Base-by-base conservation (phyloP, 2,888 invertebrate genomes). In the Tenthredo distinguenda region DNA sequence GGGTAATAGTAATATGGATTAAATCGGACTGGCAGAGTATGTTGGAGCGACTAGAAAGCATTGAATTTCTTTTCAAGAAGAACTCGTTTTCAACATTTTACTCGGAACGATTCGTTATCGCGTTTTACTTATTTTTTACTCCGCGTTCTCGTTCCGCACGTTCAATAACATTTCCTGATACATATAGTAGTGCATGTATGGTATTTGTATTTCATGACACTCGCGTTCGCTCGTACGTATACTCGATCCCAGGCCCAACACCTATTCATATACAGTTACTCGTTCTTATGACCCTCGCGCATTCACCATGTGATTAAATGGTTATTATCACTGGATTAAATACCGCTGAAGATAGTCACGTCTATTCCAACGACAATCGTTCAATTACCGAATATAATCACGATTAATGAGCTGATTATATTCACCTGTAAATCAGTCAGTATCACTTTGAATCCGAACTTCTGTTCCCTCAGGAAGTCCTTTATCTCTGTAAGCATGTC, bases 341-440 rank as follows among this genome's bases (percentile, higher is more conserved):
- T 0, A 12, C 12, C 55, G 50, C 18, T 50, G 18, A 50, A 18
- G 5, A 50, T 50, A 55, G 6, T 55, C 7, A 7, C 18, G n/a
- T 55, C n/a, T 55, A 55, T 55, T 7, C 0, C 7, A 7, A n/a
- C 12, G 18, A n/a, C 0, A 55, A 7, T 55, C 0, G 7, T n/a
- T n/a, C n/a, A 55, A 2, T 7, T 10, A n/a, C 1, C n/a, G 18
- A 50, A 18, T 50, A 50, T 18, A 18, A 50, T 58, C 10, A 21
- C 10, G 0, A 43, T 43, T 43, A 43, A 43, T 43, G 9, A 43
- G 3, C n/a, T 0, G 21, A 21, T 21, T 7, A 62, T 62, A 18
- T 68, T 68, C 34, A 68, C 68, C 94, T 97, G 96, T 43, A 97
- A 94, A 92, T 97, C 97, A 90, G 96, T 95, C 89, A 97, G 96